Base-by-base conservation (phyloP, 2,888 invertebrate species). In the Cheiracanthium punctorium region DNA sequence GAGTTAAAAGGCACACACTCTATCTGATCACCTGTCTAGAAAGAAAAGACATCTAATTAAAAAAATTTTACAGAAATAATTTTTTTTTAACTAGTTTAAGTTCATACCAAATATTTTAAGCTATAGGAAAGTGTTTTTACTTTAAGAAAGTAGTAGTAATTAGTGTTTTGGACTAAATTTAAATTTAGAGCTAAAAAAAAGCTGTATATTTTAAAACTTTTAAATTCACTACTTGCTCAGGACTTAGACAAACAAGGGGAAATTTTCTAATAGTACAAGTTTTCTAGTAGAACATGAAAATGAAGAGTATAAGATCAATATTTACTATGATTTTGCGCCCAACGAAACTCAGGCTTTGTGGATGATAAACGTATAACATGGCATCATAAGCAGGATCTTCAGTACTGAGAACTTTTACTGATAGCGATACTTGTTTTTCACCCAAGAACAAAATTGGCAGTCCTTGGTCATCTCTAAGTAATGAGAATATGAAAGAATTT, bases 321-420 rank as follows among this genome's bases (percentile, higher is more conserved):
- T 82, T 82, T 80, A 87, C 87, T 4, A 89, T 71, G 17, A 89
- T 73, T 75, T 88, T 89, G 10, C 84, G 75, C 20, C 95, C 96
- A 89, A 96, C 95, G 90, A 96, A 97, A 90, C 95, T 95, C 30
- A 97, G 93, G 88, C 94, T 95, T 73, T 94, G 92, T 33, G 96
- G 95, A 91, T 97, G 96, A 20, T 93, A 93, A 7, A 97, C 94
- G 90, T 95, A 96, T 28, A 97, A 91, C 90, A 95, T 95, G 0
- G 96, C 95, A 91, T 97, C 97, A 90, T 97, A 98, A 0, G 97
- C 97, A 0, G 97, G 96, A 91, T 98, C 98, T 0, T 95, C 95
- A 24, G 93, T 91, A 92, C 98, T 98, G 77, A 93, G 94, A 0
- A 96, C 94, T n/a, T 93, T 94, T 10, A 96, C 94, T 37, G 95